Conservation (phyloP, 2,113 vertebrate species). For the Anolis sagrei region DNA sequence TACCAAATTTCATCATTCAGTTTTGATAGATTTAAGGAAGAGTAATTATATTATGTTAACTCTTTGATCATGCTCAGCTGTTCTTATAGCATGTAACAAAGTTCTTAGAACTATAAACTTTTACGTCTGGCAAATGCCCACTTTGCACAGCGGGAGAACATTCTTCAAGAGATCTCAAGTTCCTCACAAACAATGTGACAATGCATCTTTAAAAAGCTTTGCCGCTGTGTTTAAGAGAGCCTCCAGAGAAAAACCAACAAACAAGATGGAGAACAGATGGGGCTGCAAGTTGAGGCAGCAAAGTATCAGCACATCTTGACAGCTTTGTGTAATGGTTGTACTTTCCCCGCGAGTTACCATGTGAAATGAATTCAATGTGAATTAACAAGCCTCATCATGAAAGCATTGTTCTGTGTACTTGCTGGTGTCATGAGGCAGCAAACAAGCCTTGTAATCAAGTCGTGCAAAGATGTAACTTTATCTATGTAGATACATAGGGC, state of each 20-base stretch:
- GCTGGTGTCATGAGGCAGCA: background rate
- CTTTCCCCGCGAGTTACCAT: background rate
- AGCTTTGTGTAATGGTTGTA: background rate
- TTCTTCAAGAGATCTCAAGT: background rate
- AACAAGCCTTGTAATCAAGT: background rate
- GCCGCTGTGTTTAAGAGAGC: background rate
- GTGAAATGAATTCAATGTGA: background rate
- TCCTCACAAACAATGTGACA: background rate
- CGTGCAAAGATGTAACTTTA: too few species aligned
- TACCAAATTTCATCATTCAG: conserved; percentile 27
- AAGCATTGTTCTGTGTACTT: background rate
- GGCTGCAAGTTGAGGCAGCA: rapidly evolving
- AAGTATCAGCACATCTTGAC: conserved; percentile 11
- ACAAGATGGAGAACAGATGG: background rate
- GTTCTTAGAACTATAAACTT: background rate
- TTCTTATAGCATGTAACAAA: too few species aligned
- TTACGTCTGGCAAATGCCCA: background rate
- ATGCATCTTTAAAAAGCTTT: conserved; percentile 4
- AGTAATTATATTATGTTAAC: background rate
- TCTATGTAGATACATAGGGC: too few species aligned
- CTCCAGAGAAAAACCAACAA: conserved; percentile 6
- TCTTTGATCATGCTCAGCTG: too few species aligned
- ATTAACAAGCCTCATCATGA: background rate
- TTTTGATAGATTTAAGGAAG: conserved; percentile 39
- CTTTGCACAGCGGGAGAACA: background rate